Percentiles rank a stretch among this genome's conserved stretches.
These are phyloP conservation scores for Hoplostethus atlanticus DNA, from an alignment of 2,797 vertebrate species.

Conservation along the genomic window DNA sequence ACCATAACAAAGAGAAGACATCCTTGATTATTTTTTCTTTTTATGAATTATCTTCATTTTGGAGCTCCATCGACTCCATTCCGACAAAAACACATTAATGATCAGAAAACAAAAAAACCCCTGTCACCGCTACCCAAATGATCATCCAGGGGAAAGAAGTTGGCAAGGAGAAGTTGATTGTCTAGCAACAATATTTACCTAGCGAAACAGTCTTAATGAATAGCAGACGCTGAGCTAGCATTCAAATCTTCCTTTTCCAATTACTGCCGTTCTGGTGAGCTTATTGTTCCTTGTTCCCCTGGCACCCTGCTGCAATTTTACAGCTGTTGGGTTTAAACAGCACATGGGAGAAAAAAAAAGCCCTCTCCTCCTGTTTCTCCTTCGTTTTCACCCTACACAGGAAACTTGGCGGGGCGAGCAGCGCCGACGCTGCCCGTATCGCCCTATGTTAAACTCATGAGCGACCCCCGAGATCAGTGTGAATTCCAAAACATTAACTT, in stretches of 20 bases:
- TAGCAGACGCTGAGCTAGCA: constrained; percentile 64
- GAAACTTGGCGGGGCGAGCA: constrained; percentile 32
- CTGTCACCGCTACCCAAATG: constrained; percentile 28
- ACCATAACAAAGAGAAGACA: not conserved
- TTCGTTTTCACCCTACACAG: constrained; percentile 41
- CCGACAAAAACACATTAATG: constrained; percentile 52
- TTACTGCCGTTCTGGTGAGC: constrained; percentile 73
- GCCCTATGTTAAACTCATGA: constrained; percentile 23
- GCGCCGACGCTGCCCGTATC: constrained; percentile 29
- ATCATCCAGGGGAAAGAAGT: constrained; percentile 33
- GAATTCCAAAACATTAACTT: constrained; percentile 34
- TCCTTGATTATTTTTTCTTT: constrained; percentile 19
- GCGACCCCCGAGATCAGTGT: constrained; percentile 11
- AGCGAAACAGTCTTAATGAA: constrained; percentile 72
- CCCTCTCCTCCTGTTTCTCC: constrained; percentile 45
- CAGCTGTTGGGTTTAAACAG: constrained; percentile 75
- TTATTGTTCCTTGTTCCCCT: constrained; percentile 73
- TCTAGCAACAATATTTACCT: constrained; percentile 73
- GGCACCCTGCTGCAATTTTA: constrained; percentile 75
- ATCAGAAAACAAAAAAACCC: constrained; percentile 50
- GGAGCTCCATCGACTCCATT: not conserved
- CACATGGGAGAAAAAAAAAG: constrained; percentile 20
- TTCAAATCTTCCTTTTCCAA: constrained; percentile 70
- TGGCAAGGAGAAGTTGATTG: constrained; percentile 46
- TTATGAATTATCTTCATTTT: constrained; percentile 31